Evolutionary conservation across 2,113 vertebrate species (phyloP).

Genomic region (Calyptomena viridis): DNA sequence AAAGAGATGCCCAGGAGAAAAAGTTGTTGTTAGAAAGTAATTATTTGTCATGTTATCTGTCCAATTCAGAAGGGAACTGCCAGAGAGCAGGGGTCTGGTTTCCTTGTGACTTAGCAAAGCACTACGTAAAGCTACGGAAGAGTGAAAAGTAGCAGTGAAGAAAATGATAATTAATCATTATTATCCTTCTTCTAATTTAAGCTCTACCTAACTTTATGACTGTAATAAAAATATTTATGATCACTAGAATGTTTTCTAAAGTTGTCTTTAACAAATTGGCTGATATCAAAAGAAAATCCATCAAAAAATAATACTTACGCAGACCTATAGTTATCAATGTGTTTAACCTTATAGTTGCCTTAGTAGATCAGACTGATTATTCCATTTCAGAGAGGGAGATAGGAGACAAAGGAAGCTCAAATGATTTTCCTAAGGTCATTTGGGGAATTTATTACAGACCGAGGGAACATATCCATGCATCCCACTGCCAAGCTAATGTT

Average conservation of each 20-base stretch:
- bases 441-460: neutral
- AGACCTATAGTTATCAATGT: neutral
- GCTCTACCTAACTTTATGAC: neutral
- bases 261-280: neutral
- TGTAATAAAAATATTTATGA: neutral
- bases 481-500: neutral
- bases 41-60: conserved; percentile 41
- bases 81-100: neutral
- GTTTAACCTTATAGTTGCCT: neutral
- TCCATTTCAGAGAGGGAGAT: neutral
- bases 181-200: neutral
- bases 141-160: neutral
- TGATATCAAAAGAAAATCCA: neutral
- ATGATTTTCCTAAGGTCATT: neutral
- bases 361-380: neutral
- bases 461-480: neutral
- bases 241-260: neutral
- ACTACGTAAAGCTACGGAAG: neutral
- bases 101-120: neutral
- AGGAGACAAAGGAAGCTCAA: neutral
- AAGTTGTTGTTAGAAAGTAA: conserved; percentile 18
- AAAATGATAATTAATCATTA: neutral
- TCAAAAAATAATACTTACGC: neutral
- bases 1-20: conserved; percentile 40
- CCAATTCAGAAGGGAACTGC: neutral